A percentile compares a stretch with the other conserved stretches of the same genome.
Evolutionary conservation across 2,113 vertebrate genomes (phyloP).

Genomic region (Anseranas semipalmata): DNA sequence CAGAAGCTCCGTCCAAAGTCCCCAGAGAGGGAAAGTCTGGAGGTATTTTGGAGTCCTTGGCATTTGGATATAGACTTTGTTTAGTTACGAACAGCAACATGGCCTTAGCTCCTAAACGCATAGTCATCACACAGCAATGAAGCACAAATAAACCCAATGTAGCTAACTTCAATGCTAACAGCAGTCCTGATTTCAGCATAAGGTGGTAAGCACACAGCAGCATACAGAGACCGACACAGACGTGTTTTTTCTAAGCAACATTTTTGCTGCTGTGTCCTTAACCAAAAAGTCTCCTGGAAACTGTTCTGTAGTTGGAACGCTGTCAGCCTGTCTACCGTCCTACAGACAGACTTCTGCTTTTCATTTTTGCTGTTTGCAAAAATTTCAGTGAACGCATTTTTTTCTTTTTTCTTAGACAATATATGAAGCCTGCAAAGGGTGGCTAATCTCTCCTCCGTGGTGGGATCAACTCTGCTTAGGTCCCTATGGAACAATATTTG

Average conservation of each 20-base stretch:
- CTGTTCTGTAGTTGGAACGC: neutral
- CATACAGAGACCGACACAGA: neutral
- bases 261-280: neutral
- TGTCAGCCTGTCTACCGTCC: neutral
- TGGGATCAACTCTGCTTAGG: neutral
- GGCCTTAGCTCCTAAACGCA: neutral
- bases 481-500: neutral
- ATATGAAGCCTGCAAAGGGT: neutral
- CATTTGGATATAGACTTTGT: neutral
- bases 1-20: neutral
- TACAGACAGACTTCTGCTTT: neutral
- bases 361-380: neutral
- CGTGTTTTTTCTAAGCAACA: neutral
- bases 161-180: neutral
- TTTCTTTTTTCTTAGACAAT: neutral
- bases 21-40: accelerated
- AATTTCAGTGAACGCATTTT: neutral
- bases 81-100: neutral
- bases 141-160: neutral
- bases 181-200: neutral
- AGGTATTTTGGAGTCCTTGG: neutral
- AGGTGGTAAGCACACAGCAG: neutral
- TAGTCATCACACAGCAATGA: neutral
- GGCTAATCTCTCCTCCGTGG: neutral
- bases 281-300: neutral